These are phyloP conservation scores for Antennarius maculatus DNA, from an alignment of 2,797 vertebrate species.

Conservation along the genomic window DNA sequence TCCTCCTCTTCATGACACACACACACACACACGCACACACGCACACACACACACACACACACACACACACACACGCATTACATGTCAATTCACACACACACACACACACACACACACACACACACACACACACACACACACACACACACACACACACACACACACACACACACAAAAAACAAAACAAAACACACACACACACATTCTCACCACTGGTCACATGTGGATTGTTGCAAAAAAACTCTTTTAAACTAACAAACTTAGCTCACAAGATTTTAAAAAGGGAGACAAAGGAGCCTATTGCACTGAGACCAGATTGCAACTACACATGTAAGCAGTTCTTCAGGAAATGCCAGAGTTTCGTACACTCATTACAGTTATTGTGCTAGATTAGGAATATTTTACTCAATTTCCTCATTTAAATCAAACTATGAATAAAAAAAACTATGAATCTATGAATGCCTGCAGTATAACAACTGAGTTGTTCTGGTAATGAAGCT, in stretches of 20 bases:
- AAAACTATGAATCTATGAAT: no score
- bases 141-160: no score
- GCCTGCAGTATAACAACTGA: no score
- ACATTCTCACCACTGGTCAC: no score
- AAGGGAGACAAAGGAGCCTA: not conserved
- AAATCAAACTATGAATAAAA: not conserved
- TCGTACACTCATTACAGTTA: not conserved
- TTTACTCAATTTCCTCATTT: slow-evolving; percentile 19
- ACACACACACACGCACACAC: not conserved
- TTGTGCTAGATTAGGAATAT: slow-evolving; percentile 15
- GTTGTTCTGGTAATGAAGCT: no score
- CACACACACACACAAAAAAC: not conserved
- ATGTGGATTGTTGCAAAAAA: not conserved
- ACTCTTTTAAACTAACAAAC: not conserved
- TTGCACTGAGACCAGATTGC: not conserved
- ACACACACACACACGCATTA: not conserved
- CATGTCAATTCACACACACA: no score
- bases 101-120: no score
- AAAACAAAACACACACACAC: not conserved
- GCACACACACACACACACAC: not conserved
- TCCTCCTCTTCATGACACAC: not conserved
- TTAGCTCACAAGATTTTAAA: not conserved
- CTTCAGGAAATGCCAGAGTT: not conserved
- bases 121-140: no score
- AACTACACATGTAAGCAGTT: not conserved